These are phyloP conservation scores for Scolopax rusticola DNA, from an alignment of 2,797 vertebrate species.

Conservation along the genomic window DNA sequence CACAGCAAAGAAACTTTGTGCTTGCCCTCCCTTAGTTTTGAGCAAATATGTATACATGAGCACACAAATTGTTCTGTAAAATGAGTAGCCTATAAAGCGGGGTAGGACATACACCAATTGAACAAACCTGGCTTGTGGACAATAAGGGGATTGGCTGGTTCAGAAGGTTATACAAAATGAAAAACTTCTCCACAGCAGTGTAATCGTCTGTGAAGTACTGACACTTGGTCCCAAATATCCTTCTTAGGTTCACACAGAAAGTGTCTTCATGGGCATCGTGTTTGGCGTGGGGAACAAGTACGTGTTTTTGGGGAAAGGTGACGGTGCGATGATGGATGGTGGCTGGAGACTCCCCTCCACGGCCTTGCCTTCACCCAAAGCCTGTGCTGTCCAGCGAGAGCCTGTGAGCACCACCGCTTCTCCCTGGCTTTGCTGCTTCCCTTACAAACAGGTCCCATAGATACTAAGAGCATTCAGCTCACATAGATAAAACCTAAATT, in stretches of 20 bases:
- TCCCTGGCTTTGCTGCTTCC: background rate
- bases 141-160: background rate
- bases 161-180: background rate
- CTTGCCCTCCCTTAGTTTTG: background rate
- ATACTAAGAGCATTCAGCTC: constrained; percentile 33
- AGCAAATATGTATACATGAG: background rate
- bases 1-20: background rate
- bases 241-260: background rate
- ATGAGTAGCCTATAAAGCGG: background rate
- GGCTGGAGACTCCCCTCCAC: background rate
- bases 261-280: background rate
- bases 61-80: background rate
- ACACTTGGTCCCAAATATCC: background rate
- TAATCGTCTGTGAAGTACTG: background rate
- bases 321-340: background rate
- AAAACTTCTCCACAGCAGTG: background rate
- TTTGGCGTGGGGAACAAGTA: fast-evolving
- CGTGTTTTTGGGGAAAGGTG: background rate
- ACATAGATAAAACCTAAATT: constrained; percentile 48
- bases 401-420: background rate
- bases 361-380: background rate
- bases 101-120: background rate
- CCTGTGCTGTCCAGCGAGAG: background rate
- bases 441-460: background rate
- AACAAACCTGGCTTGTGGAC: background rate